Evolutionary conservation across 2,888 invertebrate species (phyloP).

Genomic region (Caenorhabditis imperialis): DNA sequence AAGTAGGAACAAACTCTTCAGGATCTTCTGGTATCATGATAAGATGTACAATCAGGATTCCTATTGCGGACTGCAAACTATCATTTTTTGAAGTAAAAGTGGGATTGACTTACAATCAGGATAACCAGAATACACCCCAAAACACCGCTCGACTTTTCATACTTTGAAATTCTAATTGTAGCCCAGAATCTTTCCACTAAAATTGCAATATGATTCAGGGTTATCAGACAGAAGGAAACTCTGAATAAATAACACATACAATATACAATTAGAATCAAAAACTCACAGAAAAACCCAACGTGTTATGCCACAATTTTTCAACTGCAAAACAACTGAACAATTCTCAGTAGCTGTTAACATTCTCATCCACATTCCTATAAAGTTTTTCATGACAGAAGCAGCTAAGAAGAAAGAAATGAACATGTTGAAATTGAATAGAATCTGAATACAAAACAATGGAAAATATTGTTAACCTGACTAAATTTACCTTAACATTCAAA

Average conservation of each 20-base stretch:
- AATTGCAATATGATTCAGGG: conserved; percentile 11
- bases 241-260: conserved; percentile 1
- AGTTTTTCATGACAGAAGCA: conserved; percentile 5
- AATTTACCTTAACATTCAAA: conserved; percentile 18
- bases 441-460: not conserved
- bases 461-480: not conserved
- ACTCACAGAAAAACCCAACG: conserved; percentile 24
- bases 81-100: too few relatives aligned
- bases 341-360: not conserved
- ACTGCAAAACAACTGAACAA: conserved; percentile 1
- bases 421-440: conserved; percentile 19
- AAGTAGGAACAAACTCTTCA: conserved; percentile 16
- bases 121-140: conserved; percentile 3
- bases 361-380: conserved; percentile 13
- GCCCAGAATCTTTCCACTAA: conserved; percentile 21
- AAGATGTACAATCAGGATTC: not conserved
- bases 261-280: not conserved
- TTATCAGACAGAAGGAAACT: conserved; percentile 13
- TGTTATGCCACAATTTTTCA: conserved; percentile 4
- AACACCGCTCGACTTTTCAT: conserved; percentile 18
- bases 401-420: conserved; percentile 11
- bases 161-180: conserved; percentile 16
- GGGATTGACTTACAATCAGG: conserved; percentile 8
- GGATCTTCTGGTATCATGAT: conserved; percentile 16
- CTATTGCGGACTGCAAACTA: not conserved